phyloP scores from a whole-genome alignment of 2,888 invertebrate species.

The Caenorhabditis panamensis region DNA sequence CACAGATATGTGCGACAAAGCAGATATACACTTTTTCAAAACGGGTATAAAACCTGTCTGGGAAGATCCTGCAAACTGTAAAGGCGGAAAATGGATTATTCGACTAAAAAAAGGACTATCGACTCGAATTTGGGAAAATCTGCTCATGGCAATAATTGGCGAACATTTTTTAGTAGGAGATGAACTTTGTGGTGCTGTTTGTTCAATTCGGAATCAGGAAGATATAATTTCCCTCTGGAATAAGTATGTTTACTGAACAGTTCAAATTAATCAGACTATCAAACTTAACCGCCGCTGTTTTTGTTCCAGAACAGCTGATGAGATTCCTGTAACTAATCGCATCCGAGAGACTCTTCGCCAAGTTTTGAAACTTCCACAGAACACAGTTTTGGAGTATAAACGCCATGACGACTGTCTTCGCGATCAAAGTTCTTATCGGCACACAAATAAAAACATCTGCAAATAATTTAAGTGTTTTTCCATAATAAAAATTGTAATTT shows the following conservation, averaged over 20 bases:
- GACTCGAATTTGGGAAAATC: conserved; percentile 92
- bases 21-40: conserved; percentile 97
- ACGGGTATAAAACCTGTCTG: conserved; percentile 99
- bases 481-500: too few relatives aligned
- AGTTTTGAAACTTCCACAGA: conserved; percentile 93
- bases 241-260: conserved; percentile 85
- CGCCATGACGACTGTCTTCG: conserved; percentile 86
- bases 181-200: conserved; percentile 97
- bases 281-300: too few relatives aligned
- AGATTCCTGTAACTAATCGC: conserved; percentile 90
- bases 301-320: conserved; percentile 92
- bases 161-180: conserved; percentile 84
- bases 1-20: conserved; percentile 88
- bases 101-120: conserved; percentile 86
- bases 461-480: conserved; percentile 29
- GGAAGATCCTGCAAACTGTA: conserved; percentile 97
- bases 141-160: conserved; percentile 97
- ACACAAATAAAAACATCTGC: conserved; percentile 73
- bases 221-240: conserved; percentile 78
- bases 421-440: conserved; percentile 83
- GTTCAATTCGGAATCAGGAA: conserved; percentile 93
- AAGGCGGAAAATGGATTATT: conserved; percentile 98
- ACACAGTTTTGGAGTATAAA: conserved; percentile 93
- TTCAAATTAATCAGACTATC: too few relatives aligned
- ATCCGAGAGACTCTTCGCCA: conserved; percentile 95